Conservation (phyloP, 1,140 invertebrate species). For the Saccostrea echinata region DNA sequence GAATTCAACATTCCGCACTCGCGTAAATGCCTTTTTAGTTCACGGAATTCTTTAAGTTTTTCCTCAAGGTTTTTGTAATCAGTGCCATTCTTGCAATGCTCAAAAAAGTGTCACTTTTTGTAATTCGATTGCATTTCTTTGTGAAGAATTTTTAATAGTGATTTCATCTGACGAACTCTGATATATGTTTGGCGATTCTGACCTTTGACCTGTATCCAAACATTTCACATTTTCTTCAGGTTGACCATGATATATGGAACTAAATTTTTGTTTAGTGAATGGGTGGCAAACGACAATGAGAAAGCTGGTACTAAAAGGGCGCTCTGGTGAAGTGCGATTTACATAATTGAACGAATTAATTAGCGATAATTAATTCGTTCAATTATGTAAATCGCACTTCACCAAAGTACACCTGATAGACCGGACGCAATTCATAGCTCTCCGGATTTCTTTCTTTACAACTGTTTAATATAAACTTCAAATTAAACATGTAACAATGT, state of each 20-base stretch:
- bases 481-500: too few species aligned
- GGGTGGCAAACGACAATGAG: background rate
- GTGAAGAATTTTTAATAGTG: too few species aligned
- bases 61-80: background rate
- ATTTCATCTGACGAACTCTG: background rate
- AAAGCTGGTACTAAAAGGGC: background rate
- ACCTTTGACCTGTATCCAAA: background rate
- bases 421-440: too few species aligned
- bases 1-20: background rate
- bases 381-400: too few species aligned
- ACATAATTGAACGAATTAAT: too few species aligned
- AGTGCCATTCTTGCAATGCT: background rate
- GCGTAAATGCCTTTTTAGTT: background rate
- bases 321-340: too few species aligned
- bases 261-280: background rate
- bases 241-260: background rate
- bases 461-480: too few species aligned
- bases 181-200: background rate
- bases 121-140: background rate
- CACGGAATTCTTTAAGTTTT: conserved; percentile 2
- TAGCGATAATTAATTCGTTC: too few species aligned
- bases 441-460: too few species aligned
- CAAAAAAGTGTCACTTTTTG: background rate
- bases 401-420: too few species aligned
- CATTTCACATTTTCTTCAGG: background rate